Percentiles rank a stretch among this genome's conserved stretches.
Evolutionary conservation across 1,140 invertebrate species (phyloP).

Genomic region (Riptortus pedestris): DNA sequence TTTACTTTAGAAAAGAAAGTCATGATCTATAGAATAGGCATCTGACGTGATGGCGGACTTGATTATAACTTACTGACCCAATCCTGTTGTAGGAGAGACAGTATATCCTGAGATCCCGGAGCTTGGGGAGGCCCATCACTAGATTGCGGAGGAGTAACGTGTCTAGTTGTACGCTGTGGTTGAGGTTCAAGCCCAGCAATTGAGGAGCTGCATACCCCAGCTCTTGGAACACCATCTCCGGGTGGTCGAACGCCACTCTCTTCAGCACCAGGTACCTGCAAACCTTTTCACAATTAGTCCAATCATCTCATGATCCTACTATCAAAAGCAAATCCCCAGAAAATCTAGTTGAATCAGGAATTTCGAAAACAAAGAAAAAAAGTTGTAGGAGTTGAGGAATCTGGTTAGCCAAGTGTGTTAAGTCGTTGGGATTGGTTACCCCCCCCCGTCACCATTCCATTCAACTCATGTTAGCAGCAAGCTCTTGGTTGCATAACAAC

Average conservation of each 20-base stretch:
- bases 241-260: constrained; percentile 4
- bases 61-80: not conserved
- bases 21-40: too few species aligned
- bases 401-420: too few species aligned
- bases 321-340: not conserved
- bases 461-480: too few species aligned
- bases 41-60: too few species aligned
- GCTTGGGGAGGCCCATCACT: not conserved
- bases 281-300: not conserved
- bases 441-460: too few species aligned
- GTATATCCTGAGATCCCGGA: constrained; percentile 20
- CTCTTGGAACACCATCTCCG: not conserved
- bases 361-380: not conserved
- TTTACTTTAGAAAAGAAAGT: too few species aligned
- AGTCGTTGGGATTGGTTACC: too few species aligned
- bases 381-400: not conserved
- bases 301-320: not conserved
- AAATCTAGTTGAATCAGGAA: not conserved
- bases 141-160: not conserved
- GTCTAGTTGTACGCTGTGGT: constrained; percentile 20
- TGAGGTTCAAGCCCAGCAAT: constrained; percentile 11
- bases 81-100: constrained; percentile 19
- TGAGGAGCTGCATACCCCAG: not conserved
- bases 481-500: too few species aligned
- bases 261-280: constrained; percentile 13